These are phyloP conservation scores for Saccopteryx leptura DNA, from an alignment of 2,113 vertebrate species.

Conservation along the genomic window DNA sequence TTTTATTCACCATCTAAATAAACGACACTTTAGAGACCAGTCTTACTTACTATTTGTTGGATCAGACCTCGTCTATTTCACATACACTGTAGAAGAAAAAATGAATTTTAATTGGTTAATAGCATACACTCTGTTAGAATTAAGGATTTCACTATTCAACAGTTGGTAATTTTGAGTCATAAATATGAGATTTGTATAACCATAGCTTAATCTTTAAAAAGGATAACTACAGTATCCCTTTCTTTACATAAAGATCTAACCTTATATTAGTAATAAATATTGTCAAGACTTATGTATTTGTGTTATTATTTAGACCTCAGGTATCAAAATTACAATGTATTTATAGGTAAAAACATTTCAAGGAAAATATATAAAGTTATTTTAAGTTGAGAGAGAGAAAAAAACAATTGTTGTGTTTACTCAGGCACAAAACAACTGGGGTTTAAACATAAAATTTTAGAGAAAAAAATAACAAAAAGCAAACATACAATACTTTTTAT, in stretches of 20 bases:
- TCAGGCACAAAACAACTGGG: background rate
- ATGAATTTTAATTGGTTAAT: background rate
- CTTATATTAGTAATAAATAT: background rate
- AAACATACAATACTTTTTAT: background rate
- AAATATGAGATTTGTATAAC: background rate
- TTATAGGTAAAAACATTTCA: conserved; percentile 42
- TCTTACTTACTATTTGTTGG: background rate
- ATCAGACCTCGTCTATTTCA: background rate
- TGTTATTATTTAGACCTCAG: background rate
- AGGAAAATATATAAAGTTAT: conserved; percentile 3
- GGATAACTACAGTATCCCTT: background rate
- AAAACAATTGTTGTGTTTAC: background rate
- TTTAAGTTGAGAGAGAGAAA: conserved; percentile 49
- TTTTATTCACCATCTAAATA: conserved; percentile 42
- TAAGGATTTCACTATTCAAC: background rate
- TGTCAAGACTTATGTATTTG: background rate
- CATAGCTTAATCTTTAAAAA: background rate
- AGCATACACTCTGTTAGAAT: background rate
- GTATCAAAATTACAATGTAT: background rate
- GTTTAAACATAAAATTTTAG: conserved; percentile 31
- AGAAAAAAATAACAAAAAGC: background rate
- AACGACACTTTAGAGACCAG: background rate
- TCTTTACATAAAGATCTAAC: background rate
- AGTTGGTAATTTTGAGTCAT: conserved; percentile 29
- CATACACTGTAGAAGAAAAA: background rate